Evolutionary conservation across 2,888 invertebrate genomes (phyloP).

Genomic region (Cartodere bifasciata): DNA sequence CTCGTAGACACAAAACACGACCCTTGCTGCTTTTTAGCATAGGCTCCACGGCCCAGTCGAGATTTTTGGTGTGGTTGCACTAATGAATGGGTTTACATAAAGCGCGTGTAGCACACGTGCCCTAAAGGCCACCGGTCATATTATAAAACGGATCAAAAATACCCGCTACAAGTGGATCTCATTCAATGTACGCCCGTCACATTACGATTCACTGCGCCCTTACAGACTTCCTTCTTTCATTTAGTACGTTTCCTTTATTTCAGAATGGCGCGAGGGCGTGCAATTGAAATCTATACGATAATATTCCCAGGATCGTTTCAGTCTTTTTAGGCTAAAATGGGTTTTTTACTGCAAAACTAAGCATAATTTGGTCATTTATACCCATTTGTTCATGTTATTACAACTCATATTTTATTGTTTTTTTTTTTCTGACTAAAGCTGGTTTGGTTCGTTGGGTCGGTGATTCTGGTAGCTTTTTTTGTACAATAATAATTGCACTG

Average conservation of each 20-base stretch:
- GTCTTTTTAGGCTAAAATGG: constrained; percentile 2
- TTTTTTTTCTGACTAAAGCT: too few species aligned
- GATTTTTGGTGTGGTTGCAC: constrained; percentile 37
- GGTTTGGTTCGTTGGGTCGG: too few species aligned
- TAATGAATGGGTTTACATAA: constrained; percentile 39
- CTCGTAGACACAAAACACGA: too few species aligned
- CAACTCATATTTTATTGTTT: too few species aligned
- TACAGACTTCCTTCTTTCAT: constrained; percentile 19
- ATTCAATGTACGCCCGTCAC: constrained; percentile 17
- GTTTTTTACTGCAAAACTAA: background rate
- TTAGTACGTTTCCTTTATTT: constrained; percentile 13
- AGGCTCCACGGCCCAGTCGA: too few species aligned
- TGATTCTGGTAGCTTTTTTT: too few species aligned
- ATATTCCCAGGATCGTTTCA: constrained; percentile 9
- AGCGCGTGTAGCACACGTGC: constrained; percentile 34
- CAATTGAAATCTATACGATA: too few species aligned
- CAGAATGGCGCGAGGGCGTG: constrained; percentile 8
- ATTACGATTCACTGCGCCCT: constrained; percentile 23
- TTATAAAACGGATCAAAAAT: constrained; percentile 31
- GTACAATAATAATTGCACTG: too few species aligned
- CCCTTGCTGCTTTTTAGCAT: too few species aligned
- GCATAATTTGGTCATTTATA: constrained; percentile 3
- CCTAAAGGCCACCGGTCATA: constrained; percentile 27
- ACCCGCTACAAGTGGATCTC: constrained; percentile 31
- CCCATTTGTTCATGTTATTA: background rate